These are phyloP conservation scores for Cyclina sinensis DNA, from an alignment of 1,140 invertebrate species.

Conservation along the genomic window DNA sequence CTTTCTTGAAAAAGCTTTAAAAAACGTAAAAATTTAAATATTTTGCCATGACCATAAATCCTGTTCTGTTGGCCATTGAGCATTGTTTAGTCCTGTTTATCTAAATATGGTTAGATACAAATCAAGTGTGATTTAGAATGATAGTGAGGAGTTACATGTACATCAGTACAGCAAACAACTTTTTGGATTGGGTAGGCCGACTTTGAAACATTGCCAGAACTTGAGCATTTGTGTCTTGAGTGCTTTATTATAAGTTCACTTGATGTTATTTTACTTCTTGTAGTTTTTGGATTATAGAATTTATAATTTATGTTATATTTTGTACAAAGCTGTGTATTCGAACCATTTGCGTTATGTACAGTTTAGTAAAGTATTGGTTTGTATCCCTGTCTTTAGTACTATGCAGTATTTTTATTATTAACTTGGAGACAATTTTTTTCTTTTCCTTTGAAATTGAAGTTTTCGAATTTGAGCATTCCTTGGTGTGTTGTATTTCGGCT, in stretches of 20 bases:
- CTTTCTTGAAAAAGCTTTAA: too few relatives aligned
- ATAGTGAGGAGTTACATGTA: too few relatives aligned
- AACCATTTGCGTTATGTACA: constrained; percentile 7
- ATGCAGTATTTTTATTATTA: constrained; percentile 1
- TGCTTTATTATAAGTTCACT: not conserved
- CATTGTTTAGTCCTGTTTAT: too few relatives aligned
- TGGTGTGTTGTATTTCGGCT: not conserved
- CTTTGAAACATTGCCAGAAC: too few relatives aligned
- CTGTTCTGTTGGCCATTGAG: too few relatives aligned
- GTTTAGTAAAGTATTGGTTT: not conserved
- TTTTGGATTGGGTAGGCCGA: too few relatives aligned
- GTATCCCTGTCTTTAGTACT: not conserved
- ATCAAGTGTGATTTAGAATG: too few relatives aligned
- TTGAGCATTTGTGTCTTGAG: not conserved
- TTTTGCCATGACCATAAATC: too few relatives aligned
- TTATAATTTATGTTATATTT: constrained; percentile 28
- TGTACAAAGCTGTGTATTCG: not conserved
- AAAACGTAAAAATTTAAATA: too few relatives aligned
- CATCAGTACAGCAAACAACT: too few relatives aligned
- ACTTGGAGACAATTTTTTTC: not conserved
- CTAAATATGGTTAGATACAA: too few relatives aligned
- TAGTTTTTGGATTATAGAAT: not conserved
- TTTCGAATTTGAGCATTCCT: not conserved
- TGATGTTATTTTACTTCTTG: not conserved
- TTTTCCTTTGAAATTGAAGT: constrained; percentile 5